These are phyloP conservation scores for Gandaritis pyraliata DNA, from an alignment of 2,888 invertebrate genomes.

Conservation along the genomic window DNA sequence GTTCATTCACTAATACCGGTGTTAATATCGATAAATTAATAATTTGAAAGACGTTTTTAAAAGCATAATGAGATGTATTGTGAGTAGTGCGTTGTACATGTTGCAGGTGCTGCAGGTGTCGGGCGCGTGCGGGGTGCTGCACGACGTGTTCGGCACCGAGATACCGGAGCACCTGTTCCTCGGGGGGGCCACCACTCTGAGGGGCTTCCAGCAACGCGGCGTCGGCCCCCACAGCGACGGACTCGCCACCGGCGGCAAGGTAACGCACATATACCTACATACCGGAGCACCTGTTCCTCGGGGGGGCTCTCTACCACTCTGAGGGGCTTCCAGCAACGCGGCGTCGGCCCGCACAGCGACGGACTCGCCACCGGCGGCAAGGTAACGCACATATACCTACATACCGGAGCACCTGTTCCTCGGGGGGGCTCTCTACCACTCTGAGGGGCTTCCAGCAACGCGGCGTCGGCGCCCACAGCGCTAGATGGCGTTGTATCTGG, in stretches of 20 bases:
- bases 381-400: too few relatives aligned
- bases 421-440: constrained; percentile 95
- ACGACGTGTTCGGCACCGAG: constrained; percentile 85
- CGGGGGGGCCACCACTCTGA: constrained; percentile 94
- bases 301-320: constrained; percentile 95
- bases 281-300: constrained; percentile 93
- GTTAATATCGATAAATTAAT: neutral
- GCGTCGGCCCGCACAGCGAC: constrained; percentile 94
- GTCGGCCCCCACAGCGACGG: constrained; percentile 93
- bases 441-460: constrained; percentile 94
- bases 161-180: constrained; percentile 92
- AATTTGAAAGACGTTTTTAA: too few relatives aligned
- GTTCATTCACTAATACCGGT: too few relatives aligned
- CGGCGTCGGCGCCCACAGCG: constrained; percentile 93
- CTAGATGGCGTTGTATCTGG: too few relatives aligned
- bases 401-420: constrained; percentile 92
- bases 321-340: constrained; percentile 94
- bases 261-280: too few relatives aligned
- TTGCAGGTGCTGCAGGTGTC: constrained; percentile 87
- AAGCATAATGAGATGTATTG: too few relatives aligned
- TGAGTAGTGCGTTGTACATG: too few relatives aligned
- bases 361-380: constrained; percentile 89
- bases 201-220: constrained; percentile 95
- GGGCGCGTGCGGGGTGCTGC: constrained; percentile 88
- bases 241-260: constrained; percentile 87